These are phyloP conservation scores for Eristalis pertinax DNA, from an alignment of 2,888 invertebrate genomes.

Conservation along the genomic window DNA sequence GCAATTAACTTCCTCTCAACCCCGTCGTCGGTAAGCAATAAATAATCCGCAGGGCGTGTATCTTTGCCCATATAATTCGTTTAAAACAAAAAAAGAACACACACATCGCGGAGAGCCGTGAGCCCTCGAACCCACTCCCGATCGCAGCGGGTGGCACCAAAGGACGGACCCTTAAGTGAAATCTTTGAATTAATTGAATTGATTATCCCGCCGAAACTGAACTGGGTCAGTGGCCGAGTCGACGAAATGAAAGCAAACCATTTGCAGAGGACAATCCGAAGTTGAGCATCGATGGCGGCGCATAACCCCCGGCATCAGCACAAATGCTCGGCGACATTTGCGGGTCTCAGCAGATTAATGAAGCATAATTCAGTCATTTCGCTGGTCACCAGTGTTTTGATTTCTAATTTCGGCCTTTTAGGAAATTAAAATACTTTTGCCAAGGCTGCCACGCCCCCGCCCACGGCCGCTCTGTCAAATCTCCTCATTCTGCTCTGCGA, in stretches of 20 bases:
- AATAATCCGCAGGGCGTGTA: background rate
- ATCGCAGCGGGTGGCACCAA: background rate
- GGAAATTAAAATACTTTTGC: background rate
- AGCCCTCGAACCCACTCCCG: background rate
- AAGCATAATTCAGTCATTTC: background rate
- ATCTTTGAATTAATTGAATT: background rate
- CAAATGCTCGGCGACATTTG: background rate
- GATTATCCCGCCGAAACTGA: background rate
- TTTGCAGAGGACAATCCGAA: background rate
- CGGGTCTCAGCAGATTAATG: constrained; percentile 3
- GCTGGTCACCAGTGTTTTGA: constrained; percentile 10
- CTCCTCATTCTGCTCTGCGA: background rate
- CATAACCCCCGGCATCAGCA: background rate
- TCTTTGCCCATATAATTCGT: background rate
- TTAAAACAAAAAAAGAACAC: background rate
- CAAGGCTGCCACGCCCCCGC: background rate
- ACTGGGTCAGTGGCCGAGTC: background rate
- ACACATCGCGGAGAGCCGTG: background rate
- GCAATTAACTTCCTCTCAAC: background rate
- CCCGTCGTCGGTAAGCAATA: background rate
- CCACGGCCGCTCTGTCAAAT: background rate
- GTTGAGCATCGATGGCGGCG: background rate
- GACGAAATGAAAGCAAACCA: background rate
- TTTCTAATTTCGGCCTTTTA: constrained; percentile 9
- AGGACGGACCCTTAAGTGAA: background rate